A percentile compares a stretch with the other conserved stretches of the same genome.
Evolutionary conservation across 1,140 invertebrate genomes (phyloP).

Genomic region (Drosophila nigromelanica): DNA sequence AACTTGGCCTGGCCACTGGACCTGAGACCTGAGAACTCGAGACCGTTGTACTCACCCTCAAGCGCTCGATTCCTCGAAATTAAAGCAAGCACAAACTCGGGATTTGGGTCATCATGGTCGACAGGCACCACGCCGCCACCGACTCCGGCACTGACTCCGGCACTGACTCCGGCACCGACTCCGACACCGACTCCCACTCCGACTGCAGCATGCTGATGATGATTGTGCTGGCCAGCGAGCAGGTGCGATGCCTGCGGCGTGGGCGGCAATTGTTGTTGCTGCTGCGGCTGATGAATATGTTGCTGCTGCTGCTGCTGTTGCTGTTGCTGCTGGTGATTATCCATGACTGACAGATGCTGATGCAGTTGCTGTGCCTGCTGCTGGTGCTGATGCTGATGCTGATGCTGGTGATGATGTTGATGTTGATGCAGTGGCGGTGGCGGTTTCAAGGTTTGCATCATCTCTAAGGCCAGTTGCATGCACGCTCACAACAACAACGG

Average conservation of each 20-base stretch:
- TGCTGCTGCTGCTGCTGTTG: constrained; percentile 56
- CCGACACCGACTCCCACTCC: too few species aligned
- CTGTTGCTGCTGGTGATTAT: constrained; percentile 68
- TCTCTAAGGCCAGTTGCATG: constrained; percentile 71
- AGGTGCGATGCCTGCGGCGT: constrained; percentile 85
- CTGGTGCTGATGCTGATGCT: constrained; percentile 36
- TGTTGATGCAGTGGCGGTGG: constrained; percentile 79
- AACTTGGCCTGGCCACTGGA: constrained; percentile 34
- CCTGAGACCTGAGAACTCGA: not conserved
- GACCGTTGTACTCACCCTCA: constrained; percentile 88
- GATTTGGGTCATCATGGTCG: constrained; percentile 86
- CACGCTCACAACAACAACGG: constrained; percentile 17
- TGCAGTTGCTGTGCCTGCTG: constrained; percentile 36
- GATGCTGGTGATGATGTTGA: constrained; percentile 51
- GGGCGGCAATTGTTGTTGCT: constrained; percentile 78
- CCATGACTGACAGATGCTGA: constrained; percentile 72
- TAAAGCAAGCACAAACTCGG: constrained; percentile 92
- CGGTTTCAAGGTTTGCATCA: constrained; percentile 84
- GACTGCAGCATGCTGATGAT: constrained; percentile 35
- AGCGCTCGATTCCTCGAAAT: constrained; percentile 93
- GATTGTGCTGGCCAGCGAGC: constrained; percentile 69
- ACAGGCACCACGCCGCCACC: constrained; percentile 44
- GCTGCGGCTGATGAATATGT: constrained; percentile 67
- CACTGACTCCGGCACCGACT: constrained; percentile 14
- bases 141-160: constrained; percentile 71